phyloP scores from a whole-genome alignment of 1,140 invertebrate genomes.

The Drosophila kurseongensis region DNA sequence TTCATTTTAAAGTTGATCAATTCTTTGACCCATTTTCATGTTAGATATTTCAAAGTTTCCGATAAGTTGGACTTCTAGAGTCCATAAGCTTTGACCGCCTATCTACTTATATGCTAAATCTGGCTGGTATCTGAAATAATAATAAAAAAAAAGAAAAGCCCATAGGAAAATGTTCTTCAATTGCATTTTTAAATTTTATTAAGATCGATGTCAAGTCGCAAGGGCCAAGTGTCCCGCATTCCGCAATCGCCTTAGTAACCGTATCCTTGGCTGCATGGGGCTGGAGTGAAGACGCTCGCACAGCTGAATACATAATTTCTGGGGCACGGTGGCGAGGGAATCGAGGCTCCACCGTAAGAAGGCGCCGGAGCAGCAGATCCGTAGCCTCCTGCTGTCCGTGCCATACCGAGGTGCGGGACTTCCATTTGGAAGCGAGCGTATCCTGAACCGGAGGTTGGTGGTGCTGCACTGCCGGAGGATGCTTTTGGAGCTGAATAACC shows the following conservation, averaged over 20 bases:
- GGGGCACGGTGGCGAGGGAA: slow-evolving; percentile 59
- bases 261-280: slow-evolving; percentile 51
- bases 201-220: neutral
- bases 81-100: no score
- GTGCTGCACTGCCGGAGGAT: slow-evolving; percentile 33
- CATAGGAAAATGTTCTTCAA: neutral
- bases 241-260: slow-evolving; percentile 26
- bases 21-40: no score
- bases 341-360: slow-evolving; percentile 32
- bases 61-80: no score
- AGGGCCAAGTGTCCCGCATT: neutral
- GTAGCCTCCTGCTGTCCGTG: slow-evolving; percentile 24
- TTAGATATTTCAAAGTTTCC: no score
- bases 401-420: slow-evolving; percentile 43
- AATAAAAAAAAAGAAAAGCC: no score
- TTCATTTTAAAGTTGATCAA: no score
- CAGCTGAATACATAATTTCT: slow-evolving; percentile 64
- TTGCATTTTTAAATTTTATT: slow-evolving; percentile 6
- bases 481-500: slow-evolving; percentile 29
- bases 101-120: no score
- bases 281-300: slow-evolving; percentile 52
- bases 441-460: slow-evolving; percentile 9
- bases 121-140: no score
- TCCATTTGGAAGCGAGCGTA: slow-evolving; percentile 56
- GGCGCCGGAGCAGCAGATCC: slow-evolving; percentile 24